Conservation (phyloP, 1,140 invertebrate genomes). For the Augochlora pura region DNA sequence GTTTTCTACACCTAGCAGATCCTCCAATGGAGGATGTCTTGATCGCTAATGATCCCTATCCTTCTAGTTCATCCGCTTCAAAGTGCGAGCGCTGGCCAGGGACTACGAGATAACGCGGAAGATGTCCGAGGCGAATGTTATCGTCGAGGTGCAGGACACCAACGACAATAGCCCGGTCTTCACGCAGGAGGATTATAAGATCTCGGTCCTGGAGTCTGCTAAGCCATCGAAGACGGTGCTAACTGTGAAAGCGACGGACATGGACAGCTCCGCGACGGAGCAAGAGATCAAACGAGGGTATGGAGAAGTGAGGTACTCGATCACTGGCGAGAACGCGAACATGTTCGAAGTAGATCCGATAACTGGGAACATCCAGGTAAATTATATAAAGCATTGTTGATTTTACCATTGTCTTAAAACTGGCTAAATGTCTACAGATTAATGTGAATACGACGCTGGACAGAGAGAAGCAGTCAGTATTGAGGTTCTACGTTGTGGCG, state of each 20-base stretch:
- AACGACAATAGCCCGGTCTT: constrained; percentile 91
- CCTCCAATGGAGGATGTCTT: too few species aligned
- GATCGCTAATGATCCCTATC: too few species aligned
- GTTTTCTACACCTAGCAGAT: too few species aligned
- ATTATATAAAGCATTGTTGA: too few species aligned
- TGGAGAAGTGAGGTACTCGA: constrained; percentile 85
- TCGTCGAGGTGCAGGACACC: constrained; percentile 86
- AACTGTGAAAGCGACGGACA: constrained; percentile 86
- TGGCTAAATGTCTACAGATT: constrained; percentile 75
- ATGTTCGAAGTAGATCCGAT: constrained; percentile 86
- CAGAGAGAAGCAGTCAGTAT: constrained; percentile 86
- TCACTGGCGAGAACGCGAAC: constrained; percentile 86
- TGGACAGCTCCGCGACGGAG: constrained; percentile 84
- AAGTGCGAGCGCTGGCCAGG: constrained; percentile 86
- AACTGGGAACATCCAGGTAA: constrained; percentile 84
- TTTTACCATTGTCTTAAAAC: background rate
- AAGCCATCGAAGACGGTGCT: constrained; percentile 85
- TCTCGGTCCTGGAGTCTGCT: constrained; percentile 86
- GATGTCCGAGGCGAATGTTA: constrained; percentile 85
- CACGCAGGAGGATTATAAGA: constrained; percentile 85
- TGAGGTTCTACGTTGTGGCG: constrained; percentile 86
- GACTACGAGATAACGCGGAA: constrained; percentile 84
- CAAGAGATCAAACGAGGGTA: constrained; percentile 84
- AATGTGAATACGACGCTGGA: constrained; percentile 86
- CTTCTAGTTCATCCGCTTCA: constrained; percentile 83